phyloP scores from a whole-genome alignment of 2,113 vertebrate species.

The Xenotilapia leptura region DNA sequence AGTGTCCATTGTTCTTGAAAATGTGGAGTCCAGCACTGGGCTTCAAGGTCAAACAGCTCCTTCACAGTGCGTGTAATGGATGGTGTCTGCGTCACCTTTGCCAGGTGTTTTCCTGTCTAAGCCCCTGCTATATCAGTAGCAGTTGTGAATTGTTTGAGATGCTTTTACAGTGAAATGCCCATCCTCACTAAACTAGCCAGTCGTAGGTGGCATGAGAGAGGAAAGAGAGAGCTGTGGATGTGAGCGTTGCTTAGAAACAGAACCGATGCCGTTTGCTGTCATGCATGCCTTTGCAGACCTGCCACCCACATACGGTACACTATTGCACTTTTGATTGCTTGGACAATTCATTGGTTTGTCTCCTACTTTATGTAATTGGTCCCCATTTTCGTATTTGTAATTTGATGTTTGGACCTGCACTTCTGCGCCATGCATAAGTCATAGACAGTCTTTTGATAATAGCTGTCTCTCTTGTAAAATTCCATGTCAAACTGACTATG shows the following conservation, averaged over 20 bases:
- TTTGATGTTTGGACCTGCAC: not conserved
- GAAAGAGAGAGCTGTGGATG: slow-evolving; percentile 31
- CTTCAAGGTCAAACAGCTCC: slow-evolving; percentile 1
- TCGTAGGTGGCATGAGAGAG: slow-evolving; percentile 39
- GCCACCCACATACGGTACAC: slow-evolving; percentile 18
- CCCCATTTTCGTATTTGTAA: not conserved
- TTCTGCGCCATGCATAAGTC: not conserved
- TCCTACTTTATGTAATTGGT: not conserved
- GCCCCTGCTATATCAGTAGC: not conserved
- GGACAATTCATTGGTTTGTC: not conserved
- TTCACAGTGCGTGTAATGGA: not conserved
- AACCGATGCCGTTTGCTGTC: slow-evolving; percentile 22
- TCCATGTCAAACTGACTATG: not conserved
- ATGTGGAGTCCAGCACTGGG: not conserved
- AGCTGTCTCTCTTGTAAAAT: not conserved
- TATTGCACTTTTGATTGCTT: not conserved
- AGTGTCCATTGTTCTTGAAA: slow-evolving; percentile 37
- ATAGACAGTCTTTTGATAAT: not conserved
- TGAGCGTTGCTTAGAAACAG: slow-evolving; percentile 64
- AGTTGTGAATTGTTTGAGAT: not conserved
- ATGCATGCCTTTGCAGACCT: slow-evolving; percentile 27
- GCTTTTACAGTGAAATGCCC: not conserved
- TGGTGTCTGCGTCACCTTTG: not conserved
- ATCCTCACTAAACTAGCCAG: slow-evolving; percentile 9
- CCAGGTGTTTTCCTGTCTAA: not conserved